Evolutionary conservation across 1,140 invertebrate genomes (phyloP).

Genomic region (Zaprionus taronus): DNA sequence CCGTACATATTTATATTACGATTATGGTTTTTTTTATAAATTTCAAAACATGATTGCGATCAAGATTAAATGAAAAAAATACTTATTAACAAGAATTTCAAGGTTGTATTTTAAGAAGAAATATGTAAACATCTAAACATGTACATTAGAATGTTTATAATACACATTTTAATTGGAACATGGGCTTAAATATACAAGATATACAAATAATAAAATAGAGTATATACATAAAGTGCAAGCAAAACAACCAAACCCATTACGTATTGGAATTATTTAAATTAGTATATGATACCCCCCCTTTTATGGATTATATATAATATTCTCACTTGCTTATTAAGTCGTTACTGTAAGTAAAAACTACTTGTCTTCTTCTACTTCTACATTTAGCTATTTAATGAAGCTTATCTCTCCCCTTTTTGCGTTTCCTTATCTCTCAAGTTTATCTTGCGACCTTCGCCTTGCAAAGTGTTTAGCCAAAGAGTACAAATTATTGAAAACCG

Average conservation of each 20-base stretch:
- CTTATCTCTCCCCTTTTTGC: neutral
- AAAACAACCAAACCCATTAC: neutral
- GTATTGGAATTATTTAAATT: too few relatives aligned
- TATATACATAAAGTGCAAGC: neutral
- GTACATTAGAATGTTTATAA: too few relatives aligned
- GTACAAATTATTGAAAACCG: constrained; percentile 30
- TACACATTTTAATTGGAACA: neutral
- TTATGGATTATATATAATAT: neutral
- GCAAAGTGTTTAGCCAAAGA: constrained; percentile 22
- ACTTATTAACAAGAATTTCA: neutral
- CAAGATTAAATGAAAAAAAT: neutral
- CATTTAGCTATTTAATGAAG: neutral
- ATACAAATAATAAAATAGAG: neutral
- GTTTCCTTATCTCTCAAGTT: constrained; percentile 6
- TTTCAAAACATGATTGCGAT: neutral
- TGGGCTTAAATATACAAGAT: neutral
- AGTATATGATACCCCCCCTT: neutral
- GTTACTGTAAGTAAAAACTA: neutral
- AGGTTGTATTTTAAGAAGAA: neutral
- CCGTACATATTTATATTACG: neutral
- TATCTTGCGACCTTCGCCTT: constrained; percentile 36
- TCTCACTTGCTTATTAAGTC: neutral
- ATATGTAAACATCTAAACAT: neutral
- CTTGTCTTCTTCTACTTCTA: neutral
- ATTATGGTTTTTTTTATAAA: neutral